Conservation (phyloP, 2,113 vertebrate genomes). For the Alethe diademata region DNA sequence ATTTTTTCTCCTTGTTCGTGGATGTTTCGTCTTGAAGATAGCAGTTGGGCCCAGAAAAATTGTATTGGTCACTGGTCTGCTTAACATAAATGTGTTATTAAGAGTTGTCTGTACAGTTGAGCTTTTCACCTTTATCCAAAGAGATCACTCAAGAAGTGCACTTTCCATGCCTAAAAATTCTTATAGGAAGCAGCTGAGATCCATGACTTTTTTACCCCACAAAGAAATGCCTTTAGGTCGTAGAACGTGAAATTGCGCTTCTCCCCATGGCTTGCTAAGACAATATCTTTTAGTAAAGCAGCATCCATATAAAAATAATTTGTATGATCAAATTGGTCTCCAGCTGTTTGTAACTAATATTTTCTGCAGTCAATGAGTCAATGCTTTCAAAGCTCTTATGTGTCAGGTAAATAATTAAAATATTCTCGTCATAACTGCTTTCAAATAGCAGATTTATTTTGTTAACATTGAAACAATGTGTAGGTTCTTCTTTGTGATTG, state of each 20-base stretch:
- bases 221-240: background rate
- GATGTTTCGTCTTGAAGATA: background rate
- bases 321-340: background rate
- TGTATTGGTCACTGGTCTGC: background rate
- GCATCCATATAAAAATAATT: background rate
- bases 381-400: background rate
- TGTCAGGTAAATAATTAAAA: background rate
- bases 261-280: background rate
- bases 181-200: background rate
- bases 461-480: background rate
- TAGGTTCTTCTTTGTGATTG: background rate
- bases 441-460: background rate
- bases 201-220: background rate
- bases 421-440: background rate
- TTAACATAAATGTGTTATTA: background rate
- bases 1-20: background rate
- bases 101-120: background rate
- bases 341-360: background rate
- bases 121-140: background rate
- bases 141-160: background rate
- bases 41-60: background rate
- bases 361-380: background rate
- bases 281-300: background rate
- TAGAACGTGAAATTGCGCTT: background rate
- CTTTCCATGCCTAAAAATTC: background rate